phyloP scores from a whole-genome alignment of 2,797 vertebrate species.

The Acanthurus leucopareius region DNA sequence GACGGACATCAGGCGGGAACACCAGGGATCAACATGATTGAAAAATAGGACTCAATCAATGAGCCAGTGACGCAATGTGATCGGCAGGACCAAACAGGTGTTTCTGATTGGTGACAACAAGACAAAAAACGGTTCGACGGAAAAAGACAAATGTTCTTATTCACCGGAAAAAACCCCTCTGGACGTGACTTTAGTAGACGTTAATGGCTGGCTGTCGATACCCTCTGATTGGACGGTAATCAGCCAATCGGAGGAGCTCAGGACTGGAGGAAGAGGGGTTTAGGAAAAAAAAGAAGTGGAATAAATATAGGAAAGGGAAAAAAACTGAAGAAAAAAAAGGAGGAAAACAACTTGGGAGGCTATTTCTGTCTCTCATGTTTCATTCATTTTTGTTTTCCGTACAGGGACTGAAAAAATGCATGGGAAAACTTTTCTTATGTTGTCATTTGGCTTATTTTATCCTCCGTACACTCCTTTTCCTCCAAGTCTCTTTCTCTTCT shows the following conservation, averaged over 20 bases:
- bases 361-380: slow-evolving; percentile 63
- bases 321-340: slow-evolving; percentile 18
- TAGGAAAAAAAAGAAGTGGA: not conserved
- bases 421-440: slow-evolving; percentile 67
- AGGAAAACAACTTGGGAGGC: slow-evolving; percentile 49
- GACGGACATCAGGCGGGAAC: not conserved
- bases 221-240: slow-evolving; percentile 59
- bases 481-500: not conserved
- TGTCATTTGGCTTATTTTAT: slow-evolving; percentile 64
- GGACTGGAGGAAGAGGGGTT: slow-evolving; percentile 25
- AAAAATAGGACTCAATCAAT: slow-evolving; percentile 18
- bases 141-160: not conserved
- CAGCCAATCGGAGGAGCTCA: slow-evolving; percentile 52
- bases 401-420: slow-evolving; percentile 73
- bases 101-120: not conserved
- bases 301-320: slow-evolving; percentile 10
- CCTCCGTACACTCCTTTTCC: slow-evolving; percentile 42
- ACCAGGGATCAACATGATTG: slow-evolving; percentile 11
- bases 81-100: not conserved
- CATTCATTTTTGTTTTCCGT: slow-evolving; percentile 61
- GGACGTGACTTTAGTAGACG: slow-evolving; percentile 2
- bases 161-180: not conserved
- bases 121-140: not conserved
- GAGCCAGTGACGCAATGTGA: slow-evolving; percentile 4
- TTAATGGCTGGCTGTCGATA: slow-evolving; percentile 21